Evolutionary conservation across 2,888 invertebrate species (phyloP).

Genomic region (Scotopteryx bipunctaria): DNA sequence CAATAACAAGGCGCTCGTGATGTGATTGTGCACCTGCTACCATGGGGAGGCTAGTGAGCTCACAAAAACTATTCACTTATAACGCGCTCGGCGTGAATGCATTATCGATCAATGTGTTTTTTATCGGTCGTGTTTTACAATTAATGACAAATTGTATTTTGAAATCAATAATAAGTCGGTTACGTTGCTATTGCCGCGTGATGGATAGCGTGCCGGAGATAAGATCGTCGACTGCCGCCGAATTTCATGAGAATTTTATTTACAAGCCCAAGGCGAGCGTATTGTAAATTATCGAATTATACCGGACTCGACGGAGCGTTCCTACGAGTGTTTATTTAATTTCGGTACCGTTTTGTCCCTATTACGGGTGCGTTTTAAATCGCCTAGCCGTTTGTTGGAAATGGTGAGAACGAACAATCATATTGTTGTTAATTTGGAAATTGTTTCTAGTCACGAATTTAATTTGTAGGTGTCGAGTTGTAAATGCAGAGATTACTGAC

Average conservation of each 20-base stretch:
- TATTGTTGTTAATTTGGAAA: constrained; percentile 58
- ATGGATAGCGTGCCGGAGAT: constrained; percentile 76
- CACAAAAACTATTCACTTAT: constrained; percentile 35
- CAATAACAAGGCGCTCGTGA: constrained; percentile 67
- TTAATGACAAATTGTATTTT: constrained; percentile 66
- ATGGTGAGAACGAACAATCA: constrained; percentile 61
- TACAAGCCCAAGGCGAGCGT: constrained; percentile 64
- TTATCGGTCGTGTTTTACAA: constrained; percentile 51
- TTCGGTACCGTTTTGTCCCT: constrained; percentile 71
- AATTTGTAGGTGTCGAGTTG: constrained; percentile 62
- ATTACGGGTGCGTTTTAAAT: constrained; percentile 59
- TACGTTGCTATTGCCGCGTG: constrained; percentile 68
- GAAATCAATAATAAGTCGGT: constrained; percentile 66
- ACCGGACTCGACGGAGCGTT: constrained; percentile 61
- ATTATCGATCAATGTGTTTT: constrained; percentile 41
- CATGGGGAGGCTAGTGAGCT: constrained; percentile 23
- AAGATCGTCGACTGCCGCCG: constrained; percentile 69
- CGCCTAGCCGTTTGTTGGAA: constrained; percentile 60
- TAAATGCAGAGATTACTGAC: constrained; percentile 47
- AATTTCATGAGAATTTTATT: constrained; percentile 75
- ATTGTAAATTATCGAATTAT: constrained; percentile 78
- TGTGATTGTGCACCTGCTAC: constrained; percentile 62
- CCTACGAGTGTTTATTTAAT: constrained; percentile 78
- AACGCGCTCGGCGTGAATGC: constrained; percentile 34
- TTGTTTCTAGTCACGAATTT: constrained; percentile 65